phyloP scores from a whole-genome alignment of 35 echinoderm and acorn worm genomes.

The Diadema setosum region DNA sequence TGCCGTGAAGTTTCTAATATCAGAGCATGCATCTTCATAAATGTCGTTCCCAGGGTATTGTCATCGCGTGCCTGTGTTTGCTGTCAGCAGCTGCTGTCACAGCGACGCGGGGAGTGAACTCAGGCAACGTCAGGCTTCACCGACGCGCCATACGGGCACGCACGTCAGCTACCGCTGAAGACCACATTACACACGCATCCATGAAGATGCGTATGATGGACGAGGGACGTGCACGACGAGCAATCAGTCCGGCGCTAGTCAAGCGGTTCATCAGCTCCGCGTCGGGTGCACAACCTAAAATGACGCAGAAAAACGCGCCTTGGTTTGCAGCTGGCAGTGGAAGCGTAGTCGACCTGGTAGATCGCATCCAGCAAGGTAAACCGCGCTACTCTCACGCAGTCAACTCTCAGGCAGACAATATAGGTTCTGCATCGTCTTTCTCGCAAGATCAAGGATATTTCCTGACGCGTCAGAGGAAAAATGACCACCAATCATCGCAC shows the following conservation, averaged over 20 bases:
- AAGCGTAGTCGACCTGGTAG: neutral
- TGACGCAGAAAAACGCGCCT: neutral
- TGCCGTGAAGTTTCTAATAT: too few species aligned
- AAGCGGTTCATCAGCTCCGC: neutral
- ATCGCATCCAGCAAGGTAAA: neutral
- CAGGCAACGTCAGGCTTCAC: neutral
- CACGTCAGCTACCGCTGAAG: neutral
- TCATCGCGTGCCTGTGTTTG: too few species aligned
- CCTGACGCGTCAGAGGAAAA: neutral
- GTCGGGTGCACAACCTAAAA: neutral
- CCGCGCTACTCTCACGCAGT: neutral
- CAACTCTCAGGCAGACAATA: neutral
- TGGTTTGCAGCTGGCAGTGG: neutral
- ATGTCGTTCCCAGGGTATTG: too few species aligned
- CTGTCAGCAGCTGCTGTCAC: too few species aligned
- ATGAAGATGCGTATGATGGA: slow-evolving; percentile 1
- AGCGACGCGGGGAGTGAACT: too few species aligned
- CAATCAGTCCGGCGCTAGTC: neutral
- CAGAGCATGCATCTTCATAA: too few species aligned
- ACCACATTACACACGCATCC: neutral
- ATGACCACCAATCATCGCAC: neutral
- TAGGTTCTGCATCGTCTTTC: neutral
- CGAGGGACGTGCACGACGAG: neutral
- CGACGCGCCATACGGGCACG: neutral
- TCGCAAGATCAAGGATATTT: neutral